phyloP scores from a whole-genome alignment of 1,140 invertebrate species.

The Drosophila seguyi region DNA sequence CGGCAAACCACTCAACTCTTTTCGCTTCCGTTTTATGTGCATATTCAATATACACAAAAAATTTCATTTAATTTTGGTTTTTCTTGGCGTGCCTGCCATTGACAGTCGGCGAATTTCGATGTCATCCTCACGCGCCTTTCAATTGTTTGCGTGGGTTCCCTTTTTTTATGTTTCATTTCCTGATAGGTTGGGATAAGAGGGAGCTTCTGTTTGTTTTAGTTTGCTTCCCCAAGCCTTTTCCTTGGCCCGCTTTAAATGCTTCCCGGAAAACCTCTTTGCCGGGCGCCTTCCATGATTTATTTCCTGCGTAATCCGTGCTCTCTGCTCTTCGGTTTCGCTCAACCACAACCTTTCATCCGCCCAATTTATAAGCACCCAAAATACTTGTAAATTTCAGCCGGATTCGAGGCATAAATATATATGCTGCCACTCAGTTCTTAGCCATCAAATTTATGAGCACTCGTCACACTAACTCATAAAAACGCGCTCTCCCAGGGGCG shows the following conservation, averaged over 20 bases:
- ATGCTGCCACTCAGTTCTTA: constrained; percentile 55
- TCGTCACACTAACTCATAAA: constrained; percentile 79
- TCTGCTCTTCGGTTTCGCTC: constrained; percentile 23
- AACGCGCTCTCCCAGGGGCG: constrained; percentile 47
- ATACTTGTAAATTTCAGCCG: constrained; percentile 61
- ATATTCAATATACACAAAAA: constrained; percentile 64
- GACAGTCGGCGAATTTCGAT: constrained; percentile 75
- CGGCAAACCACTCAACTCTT: constrained; percentile 30
- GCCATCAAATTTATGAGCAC: constrained; percentile 78
- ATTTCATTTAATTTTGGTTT: constrained; percentile 44
- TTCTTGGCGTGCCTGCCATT: constrained; percentile 58
- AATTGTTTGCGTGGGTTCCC: constrained; percentile 55
- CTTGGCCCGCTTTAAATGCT: constrained; percentile 26
- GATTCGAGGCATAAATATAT: constrained; percentile 47
- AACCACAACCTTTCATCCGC: constrained; percentile 50
- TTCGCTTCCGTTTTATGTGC: constrained; percentile 51
- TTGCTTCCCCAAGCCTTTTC: constrained; percentile 21
- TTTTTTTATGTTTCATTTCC: constrained; percentile 22
- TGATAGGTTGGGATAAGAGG: constrained; percentile 39
- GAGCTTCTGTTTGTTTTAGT: constrained; percentile 40
- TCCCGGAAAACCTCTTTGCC: constrained; percentile 10
- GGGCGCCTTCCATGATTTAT: constrained; percentile 38
- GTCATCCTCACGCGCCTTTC: constrained; percentile 64
- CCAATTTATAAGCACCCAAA: constrained; percentile 64
- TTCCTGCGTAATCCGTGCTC: constrained; percentile 38